phyloP scores from a whole-genome alignment of 1,140 invertebrate species.

The Caerostris extrusa region DNA sequence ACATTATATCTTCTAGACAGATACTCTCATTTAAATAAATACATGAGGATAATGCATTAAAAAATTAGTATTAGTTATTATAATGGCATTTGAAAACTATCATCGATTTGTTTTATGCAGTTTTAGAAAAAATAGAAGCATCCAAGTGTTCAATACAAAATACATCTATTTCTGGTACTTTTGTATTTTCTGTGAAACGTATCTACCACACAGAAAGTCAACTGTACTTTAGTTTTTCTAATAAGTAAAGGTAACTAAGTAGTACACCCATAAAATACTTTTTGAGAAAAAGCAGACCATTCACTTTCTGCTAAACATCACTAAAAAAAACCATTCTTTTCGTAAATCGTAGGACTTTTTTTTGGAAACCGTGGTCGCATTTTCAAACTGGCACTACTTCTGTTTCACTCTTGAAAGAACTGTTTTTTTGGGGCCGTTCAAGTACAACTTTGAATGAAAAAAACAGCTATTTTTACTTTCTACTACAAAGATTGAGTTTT shows the following conservation, averaged over 20 bases:
- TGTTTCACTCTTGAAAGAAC: not conserved
- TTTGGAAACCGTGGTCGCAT: not conserved
- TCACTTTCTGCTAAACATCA: not conserved
- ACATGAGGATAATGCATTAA: too few relatives aligned
- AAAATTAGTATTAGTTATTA: too few relatives aligned
- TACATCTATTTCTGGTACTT: too few relatives aligned
- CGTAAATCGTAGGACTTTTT: not conserved
- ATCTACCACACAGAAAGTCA: too few relatives aligned
- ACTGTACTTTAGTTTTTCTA: not conserved
- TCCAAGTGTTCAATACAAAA: too few relatives aligned
- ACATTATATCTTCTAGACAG: too few relatives aligned
- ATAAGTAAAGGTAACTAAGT: not conserved
- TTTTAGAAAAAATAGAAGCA: too few relatives aligned
- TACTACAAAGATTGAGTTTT: not conserved
- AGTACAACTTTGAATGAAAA: not conserved
- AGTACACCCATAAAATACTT: not conserved
- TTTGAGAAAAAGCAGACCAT: slow-evolving; percentile 6
- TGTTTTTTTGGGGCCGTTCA: not conserved
- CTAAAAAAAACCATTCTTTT: slow-evolving; percentile 1
- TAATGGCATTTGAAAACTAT: too few relatives aligned
- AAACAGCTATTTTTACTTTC: not conserved
- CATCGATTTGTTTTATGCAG: too few relatives aligned
- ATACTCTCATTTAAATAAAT: too few relatives aligned
- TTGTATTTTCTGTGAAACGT: too few relatives aligned
- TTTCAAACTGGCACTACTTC: not conserved